These are phyloP conservation scores for Heterochromis multidens DNA, from an alignment of 2,113 vertebrate species.

Conservation along the genomic window DNA sequence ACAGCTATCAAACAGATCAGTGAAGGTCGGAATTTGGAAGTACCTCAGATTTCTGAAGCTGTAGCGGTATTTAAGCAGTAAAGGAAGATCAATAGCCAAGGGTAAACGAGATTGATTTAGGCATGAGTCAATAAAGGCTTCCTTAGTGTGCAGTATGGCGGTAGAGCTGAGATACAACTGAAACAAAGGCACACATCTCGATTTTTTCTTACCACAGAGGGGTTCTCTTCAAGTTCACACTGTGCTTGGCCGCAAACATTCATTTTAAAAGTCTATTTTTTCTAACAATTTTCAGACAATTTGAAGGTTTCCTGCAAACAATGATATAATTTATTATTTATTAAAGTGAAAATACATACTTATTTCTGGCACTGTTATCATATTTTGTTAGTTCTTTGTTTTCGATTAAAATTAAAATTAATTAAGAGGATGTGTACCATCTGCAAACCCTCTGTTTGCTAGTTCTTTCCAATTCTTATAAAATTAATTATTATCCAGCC, in stretches of 20 bases:
- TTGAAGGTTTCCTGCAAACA: neutral
- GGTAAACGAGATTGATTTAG: slow-evolving; percentile 49
- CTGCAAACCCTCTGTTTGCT: neutral
- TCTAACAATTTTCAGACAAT: neutral
- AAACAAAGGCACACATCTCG: neutral
- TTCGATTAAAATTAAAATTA: neutral
- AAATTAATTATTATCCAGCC: neutral
- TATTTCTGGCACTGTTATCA: neutral
- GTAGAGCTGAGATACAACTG: neutral
- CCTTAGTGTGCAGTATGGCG: neutral
- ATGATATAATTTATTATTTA: neutral
- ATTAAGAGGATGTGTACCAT: neutral
- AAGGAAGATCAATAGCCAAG: slow-evolving; percentile 29
- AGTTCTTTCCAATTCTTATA: neutral
- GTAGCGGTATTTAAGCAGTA: slow-evolving; percentile 40
- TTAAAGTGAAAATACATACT: neutral
- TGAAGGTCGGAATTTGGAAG: slow-evolving; percentile 37
- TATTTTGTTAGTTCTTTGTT: neutral
- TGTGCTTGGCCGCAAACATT: neutral
- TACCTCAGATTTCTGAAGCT: slow-evolving; percentile 33
- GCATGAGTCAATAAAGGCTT: slow-evolving; percentile 32
- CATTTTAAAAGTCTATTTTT: neutral
- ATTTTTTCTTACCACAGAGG: neutral
- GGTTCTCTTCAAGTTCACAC: neutral
- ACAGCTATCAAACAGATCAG: slow-evolving; percentile 55